Percentiles rank a stretch among this genome's conserved stretches.
Conservation (phyloP, 2,797 vertebrate genomes). For the Chiroxiphia lanceolata region DNA sequence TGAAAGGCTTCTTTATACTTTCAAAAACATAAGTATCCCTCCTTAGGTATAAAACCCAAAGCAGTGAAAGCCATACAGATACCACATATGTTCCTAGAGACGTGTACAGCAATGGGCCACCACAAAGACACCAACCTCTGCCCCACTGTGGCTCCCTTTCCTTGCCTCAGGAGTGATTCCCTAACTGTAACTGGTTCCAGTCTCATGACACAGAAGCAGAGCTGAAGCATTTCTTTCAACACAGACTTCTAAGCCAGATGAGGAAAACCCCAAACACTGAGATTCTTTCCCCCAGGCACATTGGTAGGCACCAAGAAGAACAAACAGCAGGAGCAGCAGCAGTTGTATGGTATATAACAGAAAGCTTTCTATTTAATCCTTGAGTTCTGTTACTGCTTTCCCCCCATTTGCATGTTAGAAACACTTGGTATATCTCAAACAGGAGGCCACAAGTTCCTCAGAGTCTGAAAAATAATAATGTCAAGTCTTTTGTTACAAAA, state of each 20-base stretch:
- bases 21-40: background rate
- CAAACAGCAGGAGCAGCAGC: background rate
- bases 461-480: background rate
- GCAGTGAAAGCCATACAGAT: background rate
- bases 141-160: background rate
- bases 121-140: background rate
- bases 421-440: background rate
- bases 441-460: background rate
- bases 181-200: background rate
- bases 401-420: background rate
- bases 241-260: background rate
- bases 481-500: background rate
- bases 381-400: background rate
- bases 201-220: background rate
- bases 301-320: background rate
- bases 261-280: background rate
- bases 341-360: background rate
- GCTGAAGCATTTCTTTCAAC: background rate
- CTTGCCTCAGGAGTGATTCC: background rate
- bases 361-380: background rate
- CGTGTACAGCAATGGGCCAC: accelerated
- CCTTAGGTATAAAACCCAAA: background rate
- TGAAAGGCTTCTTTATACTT: background rate
- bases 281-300: background rate
- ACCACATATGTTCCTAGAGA: accelerated